phyloP scores from a whole-genome alignment of 1,140 invertebrate genomes.

The Polypedilum vanderplanki region DNA sequence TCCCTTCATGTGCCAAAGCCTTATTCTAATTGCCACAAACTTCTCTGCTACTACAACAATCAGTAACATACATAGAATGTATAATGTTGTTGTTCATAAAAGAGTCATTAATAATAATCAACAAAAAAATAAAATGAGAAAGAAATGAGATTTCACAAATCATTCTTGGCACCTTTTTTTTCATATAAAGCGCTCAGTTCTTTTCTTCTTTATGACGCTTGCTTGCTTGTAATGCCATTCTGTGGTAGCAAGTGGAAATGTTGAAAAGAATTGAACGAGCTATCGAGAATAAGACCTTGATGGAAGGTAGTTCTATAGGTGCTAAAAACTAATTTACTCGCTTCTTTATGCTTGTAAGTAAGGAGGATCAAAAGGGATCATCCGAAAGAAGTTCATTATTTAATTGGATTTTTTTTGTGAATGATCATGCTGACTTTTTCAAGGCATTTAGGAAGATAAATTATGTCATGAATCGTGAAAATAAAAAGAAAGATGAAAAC shows the following conservation, averaged over 20 bases:
- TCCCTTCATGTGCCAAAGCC: not conserved
- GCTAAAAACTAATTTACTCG: slow-evolving; percentile 18
- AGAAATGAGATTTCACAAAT: slow-evolving; percentile 24
- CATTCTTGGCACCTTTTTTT: slow-evolving; percentile 23
- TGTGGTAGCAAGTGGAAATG: too few relatives aligned
- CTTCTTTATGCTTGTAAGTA: not conserved
- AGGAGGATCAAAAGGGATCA: not conserved
- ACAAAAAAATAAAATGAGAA: slow-evolving; percentile 8
- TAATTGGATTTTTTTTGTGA: slow-evolving; percentile 28
- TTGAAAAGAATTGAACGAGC: too few relatives aligned
- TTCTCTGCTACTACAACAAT: not conserved
- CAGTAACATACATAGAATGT: not conserved
- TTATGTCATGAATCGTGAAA: slow-evolving; percentile 17
- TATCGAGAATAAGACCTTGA: not conserved
- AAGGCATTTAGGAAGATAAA: slow-evolving; percentile 5
- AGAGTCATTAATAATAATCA: slow-evolving; percentile 28
- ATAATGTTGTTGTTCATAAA: slow-evolving; percentile 22
- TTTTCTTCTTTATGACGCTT: not conserved
- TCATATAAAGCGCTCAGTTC: not conserved
- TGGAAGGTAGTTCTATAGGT: slow-evolving; percentile 5
- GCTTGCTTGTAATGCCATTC: too few relatives aligned
- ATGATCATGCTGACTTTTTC: slow-evolving; percentile 5
- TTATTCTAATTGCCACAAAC: slow-evolving; percentile 5
- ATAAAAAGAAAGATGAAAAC: not conserved
- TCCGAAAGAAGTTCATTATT: not conserved